Base-by-base conservation (phyloP, 1,140 invertebrate species). In the Drosophila neocordata region DNA sequence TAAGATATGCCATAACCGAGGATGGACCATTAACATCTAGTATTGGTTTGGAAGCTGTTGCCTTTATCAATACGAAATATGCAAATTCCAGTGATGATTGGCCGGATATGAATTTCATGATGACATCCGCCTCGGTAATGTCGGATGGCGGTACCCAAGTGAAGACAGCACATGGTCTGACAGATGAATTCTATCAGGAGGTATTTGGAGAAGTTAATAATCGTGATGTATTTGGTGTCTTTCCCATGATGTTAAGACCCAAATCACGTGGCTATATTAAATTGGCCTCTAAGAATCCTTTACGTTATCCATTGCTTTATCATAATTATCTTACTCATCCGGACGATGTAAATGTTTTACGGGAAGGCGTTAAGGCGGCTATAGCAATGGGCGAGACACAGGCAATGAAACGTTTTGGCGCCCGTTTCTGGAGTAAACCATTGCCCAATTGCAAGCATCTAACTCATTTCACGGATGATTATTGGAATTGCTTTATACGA, bases 61-160 rank as follows among this genome's bases (percentile, higher is more conserved):
- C 95, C 0, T 97, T 97, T 80, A 96, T 97, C 44, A 95, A 95
- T 0, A 97, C 97, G 0, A 97, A 97, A 90, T 97, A 97, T 84
- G 95, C 95, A 0, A 97, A 97, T 83, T 92, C 94, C 64, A 93
- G 94, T 0, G 95, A 97, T 65, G 96, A 97, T 81, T 97, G 96
- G 96, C 97, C 97, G 0, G 97, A 98, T 80, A 97, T 97, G 61
- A 96, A 97, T 73, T 97, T 97, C 81, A 97, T 91, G 95, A 92
- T 97, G 88, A 95, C 96, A 0, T 95, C 96, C n/a, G 94, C 95
- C 0, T 96, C 95, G 0, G 95, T 95, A 0, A 94, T 93, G 53
- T 96, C 96, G 0, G 96, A 97, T 73, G 90, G 90, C 2, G 90
- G 90, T 0, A 94, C 93, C 0, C 94, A 95, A 65, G 94, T 95